Conservation (phyloP, 2,113 vertebrate species). For the Catharus bicknelli region DNA sequence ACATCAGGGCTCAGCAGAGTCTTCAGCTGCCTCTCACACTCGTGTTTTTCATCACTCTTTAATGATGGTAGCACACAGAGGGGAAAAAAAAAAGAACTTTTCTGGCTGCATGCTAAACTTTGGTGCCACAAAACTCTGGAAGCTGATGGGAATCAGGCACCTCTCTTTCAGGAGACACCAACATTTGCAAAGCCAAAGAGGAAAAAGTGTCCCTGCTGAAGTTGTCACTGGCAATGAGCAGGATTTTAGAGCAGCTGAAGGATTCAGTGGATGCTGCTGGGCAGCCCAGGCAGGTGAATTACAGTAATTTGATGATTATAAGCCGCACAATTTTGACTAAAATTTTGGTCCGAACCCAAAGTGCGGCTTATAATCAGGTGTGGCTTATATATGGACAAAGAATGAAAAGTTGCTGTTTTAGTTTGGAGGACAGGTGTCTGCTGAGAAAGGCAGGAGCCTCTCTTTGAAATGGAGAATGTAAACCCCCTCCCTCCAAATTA, state of each 20-base stretch:
- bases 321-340: too few species aligned
- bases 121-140: neutral
- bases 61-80: neutral
- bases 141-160: accelerated
- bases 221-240: neutral
- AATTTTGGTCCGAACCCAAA: too few species aligned
- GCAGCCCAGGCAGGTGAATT: neutral
- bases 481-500: too few species aligned
- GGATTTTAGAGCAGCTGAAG: accelerated
- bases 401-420: too few species aligned
- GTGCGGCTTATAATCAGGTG: too few species aligned
- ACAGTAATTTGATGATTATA: too few species aligned
- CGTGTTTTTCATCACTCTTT: neutral
- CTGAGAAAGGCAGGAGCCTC: too few species aligned
- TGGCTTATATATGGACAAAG: too few species aligned
- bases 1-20: neutral
- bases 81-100: neutral
- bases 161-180: neutral
- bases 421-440: too few species aligned
- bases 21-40: neutral
- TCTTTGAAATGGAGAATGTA: too few species aligned
- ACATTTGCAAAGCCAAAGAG: neutral
- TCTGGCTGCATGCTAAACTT: neutral
- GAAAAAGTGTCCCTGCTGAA: neutral
- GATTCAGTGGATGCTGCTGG: neutral